These are phyloP conservation scores for Petrophora chlorosata DNA, from an alignment of 2,888 invertebrate genomes.

Conservation along the genomic window DNA sequence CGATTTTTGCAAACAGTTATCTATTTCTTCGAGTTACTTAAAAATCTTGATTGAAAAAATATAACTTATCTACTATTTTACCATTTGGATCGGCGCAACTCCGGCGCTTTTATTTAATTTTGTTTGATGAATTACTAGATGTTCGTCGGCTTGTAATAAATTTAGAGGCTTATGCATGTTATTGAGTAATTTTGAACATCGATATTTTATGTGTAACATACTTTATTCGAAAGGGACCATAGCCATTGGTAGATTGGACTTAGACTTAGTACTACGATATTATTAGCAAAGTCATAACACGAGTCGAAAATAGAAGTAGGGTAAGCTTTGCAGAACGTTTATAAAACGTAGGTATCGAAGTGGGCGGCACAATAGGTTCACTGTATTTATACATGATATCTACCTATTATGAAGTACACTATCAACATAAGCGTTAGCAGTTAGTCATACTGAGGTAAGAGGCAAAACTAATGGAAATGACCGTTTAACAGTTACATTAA, in stretches of 20 bases:
- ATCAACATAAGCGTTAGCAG: background rate
- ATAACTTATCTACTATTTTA: too few relatives aligned
- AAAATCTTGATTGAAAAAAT: too few relatives aligned
- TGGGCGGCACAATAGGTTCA: constrained; percentile 49
- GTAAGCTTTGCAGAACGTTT: constrained; percentile 38
- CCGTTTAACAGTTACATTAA: background rate
- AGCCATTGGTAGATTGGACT: too few relatives aligned
- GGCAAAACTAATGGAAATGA: background rate
- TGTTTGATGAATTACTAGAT: background rate
- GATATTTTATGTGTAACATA: too few relatives aligned
- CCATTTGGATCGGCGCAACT: too few relatives aligned
- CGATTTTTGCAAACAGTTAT: background rate
- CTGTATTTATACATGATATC: constrained; percentile 48
- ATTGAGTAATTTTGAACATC: too few relatives aligned
- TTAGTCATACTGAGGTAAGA: constrained; percentile 4
- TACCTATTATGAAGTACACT: constrained; percentile 13
- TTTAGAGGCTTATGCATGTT: too few relatives aligned
- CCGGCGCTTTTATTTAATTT: too few relatives aligned
- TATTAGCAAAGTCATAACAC: constrained; percentile 32
- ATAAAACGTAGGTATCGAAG: constrained; percentile 44
- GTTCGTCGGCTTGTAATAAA: too few relatives aligned
- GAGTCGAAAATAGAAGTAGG: constrained; percentile 45
- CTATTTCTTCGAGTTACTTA: too few relatives aligned
- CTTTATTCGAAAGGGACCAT: too few relatives aligned
- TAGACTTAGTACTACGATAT: constrained; percentile 11